These are phyloP conservation scores for Candidula unifasciata DNA, from an alignment of 2,888 invertebrate species.

Conservation along the genomic window DNA sequence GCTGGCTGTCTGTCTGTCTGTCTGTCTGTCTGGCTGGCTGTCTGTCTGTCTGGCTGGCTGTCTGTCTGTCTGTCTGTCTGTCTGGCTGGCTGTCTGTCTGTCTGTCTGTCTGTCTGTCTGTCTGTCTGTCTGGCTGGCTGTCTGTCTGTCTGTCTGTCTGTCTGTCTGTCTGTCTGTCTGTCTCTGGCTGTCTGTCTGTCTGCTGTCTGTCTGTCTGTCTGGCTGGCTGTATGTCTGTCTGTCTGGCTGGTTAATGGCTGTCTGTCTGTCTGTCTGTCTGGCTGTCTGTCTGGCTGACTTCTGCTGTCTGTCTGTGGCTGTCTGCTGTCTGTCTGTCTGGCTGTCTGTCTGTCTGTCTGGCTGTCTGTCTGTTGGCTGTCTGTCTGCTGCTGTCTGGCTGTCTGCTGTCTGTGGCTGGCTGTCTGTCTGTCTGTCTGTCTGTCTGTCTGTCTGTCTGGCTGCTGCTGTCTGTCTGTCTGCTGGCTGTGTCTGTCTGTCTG, in stretches of 20 bases:
- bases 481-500: constrained; percentile 21
- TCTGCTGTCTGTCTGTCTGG: too few species aligned
- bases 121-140: constrained; percentile 1
- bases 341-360: too few species aligned
- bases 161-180: constrained; percentile 38
- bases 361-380: too few species aligned
- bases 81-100: too few species aligned
- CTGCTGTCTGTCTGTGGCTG: too few species aligned
- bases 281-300: too few species aligned
- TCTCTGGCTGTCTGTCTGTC: constrained; percentile 19
- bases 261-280: too few species aligned
- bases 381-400: too few species aligned
- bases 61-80: too few species aligned
- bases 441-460: too few species aligned
- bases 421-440: too few species aligned
- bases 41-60: neutral
- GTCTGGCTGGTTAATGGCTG: neutral
- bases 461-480: neutral
- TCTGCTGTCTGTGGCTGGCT: too few species aligned
- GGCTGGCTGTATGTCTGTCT: constrained; percentile 7
- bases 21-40: constrained; percentile 22
- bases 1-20: constrained; percentile 1
- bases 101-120: neutral
- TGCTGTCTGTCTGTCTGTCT: constrained; percentile 27
- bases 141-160: constrained; percentile 38